phyloP scores from a whole-genome alignment of 2,113 vertebrate genomes.

The Mellivora capensis region DNA sequence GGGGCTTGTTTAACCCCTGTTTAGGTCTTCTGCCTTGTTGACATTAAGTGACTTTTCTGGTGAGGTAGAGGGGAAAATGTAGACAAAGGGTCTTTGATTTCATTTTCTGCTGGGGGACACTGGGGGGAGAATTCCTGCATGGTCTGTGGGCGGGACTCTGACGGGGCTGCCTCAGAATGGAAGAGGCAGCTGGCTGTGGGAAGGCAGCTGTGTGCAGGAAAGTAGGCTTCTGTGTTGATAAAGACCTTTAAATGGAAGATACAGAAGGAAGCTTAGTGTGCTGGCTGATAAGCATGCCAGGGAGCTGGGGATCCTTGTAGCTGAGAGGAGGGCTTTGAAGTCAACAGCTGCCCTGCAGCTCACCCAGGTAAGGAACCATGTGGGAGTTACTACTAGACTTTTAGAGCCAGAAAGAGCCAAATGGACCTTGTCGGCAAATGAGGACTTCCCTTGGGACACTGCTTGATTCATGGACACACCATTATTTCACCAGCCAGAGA shows the following conservation, averaged over 20 bases:
- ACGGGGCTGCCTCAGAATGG: accelerated
- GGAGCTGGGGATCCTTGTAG: neutral
- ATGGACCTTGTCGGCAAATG: neutral
- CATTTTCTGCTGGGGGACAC: neutral
- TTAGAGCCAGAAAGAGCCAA: neutral
- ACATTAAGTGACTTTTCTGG: neutral
- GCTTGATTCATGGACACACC: neutral
- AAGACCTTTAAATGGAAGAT: neutral
- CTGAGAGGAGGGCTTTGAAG: neutral
- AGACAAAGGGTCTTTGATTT: neutral
- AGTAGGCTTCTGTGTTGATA: neutral
- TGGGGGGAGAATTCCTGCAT: neutral
- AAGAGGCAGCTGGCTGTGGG: neutral
- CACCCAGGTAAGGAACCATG: neutral
- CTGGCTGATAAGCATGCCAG: neutral
- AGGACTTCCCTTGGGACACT: neutral
- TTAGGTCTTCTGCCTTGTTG: neutral
- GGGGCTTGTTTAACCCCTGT: accelerated
- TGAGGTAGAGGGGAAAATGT: neutral
- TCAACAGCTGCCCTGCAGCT: neutral
- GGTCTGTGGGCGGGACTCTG: accelerated
- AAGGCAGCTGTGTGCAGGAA: neutral
- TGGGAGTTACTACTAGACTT: neutral
- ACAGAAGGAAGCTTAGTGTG: neutral
- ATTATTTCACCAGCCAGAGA: neutral